Evolutionary conservation across 2,797 vertebrate species (phyloP).

Genomic region (Girardinus metallicus): DNA sequence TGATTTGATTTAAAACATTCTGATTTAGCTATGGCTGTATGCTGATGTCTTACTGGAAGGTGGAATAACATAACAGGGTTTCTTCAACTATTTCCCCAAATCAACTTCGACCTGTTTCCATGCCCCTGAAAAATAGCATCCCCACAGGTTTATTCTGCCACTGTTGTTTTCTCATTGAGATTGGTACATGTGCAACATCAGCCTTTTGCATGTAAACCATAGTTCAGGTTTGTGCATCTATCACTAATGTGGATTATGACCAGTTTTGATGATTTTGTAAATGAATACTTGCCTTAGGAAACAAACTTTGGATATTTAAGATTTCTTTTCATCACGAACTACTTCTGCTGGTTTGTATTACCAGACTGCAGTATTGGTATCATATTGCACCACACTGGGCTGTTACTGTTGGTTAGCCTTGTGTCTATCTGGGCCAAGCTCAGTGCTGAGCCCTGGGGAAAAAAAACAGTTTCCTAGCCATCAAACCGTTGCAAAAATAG

Average conservation of each 20-base stretch:
- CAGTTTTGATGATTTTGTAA: neutral
- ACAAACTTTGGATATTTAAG: neutral
- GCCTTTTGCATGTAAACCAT: neutral
- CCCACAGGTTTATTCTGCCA: neutral
- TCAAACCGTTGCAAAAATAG: conserved; percentile 47
- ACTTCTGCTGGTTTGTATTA: conserved; percentile 1
- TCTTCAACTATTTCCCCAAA: neutral
- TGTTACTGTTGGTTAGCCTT: conserved; percentile 25
- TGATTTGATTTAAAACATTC: neutral
- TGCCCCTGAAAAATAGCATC: neutral
- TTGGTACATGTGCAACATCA: neutral
- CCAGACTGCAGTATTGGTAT: conserved; percentile 10
- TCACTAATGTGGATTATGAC: too few species aligned
- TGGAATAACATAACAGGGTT: neutral
- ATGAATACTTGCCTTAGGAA: neutral
- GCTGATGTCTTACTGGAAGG: neutral
- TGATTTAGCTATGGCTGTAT: neutral
- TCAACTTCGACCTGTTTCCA: neutral
- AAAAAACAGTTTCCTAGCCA: conserved; percentile 56
- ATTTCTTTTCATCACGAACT: neutral
- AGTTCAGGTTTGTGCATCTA: neutral
- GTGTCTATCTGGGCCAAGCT: conserved; percentile 59
- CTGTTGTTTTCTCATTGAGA: neutral
- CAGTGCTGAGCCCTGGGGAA: conserved; percentile 46
- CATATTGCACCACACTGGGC: conserved; percentile 4